These are phyloP conservation scores for Eufriesea mexicana DNA, from an alignment of 1,140 invertebrate species.

Conservation along the genomic window DNA sequence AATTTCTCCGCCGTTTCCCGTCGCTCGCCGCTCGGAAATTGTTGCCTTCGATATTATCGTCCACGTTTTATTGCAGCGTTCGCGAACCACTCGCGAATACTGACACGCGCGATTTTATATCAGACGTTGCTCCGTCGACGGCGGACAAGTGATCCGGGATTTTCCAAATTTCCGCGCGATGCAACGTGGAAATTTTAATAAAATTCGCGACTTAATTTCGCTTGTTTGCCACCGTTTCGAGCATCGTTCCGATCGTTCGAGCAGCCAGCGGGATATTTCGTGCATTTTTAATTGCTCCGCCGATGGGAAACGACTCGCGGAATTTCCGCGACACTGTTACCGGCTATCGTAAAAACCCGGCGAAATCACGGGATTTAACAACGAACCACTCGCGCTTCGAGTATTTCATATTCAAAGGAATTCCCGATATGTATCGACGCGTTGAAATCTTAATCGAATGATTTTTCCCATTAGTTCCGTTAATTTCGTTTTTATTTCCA, in stretches of 20 bases:
- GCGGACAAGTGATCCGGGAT: not conserved
- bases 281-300: not conserved
- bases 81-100: not conserved
- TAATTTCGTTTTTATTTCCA: not conserved
- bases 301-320: not conserved
- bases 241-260: not conserved
- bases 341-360: not conserved
- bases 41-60: not conserved
- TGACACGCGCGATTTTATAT: not conserved
- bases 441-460: not conserved
- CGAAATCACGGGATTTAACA: not conserved
- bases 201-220: not conserved
- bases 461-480: too few relatives aligned
- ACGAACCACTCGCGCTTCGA: not conserved
- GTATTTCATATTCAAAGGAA: not conserved
- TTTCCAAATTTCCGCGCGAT: not conserved
- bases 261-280: not conserved
- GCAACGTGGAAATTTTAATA: not conserved
- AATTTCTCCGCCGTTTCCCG: not conserved
- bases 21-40: not conserved
- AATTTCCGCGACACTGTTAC: not conserved
- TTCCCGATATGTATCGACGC: not conserved
- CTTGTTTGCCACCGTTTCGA: not conserved
- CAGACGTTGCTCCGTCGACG: not conserved
- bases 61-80: not conserved